Conservation (phyloP, 2,888 invertebrate genomes). For the Mesorhabditis belari region DNA sequence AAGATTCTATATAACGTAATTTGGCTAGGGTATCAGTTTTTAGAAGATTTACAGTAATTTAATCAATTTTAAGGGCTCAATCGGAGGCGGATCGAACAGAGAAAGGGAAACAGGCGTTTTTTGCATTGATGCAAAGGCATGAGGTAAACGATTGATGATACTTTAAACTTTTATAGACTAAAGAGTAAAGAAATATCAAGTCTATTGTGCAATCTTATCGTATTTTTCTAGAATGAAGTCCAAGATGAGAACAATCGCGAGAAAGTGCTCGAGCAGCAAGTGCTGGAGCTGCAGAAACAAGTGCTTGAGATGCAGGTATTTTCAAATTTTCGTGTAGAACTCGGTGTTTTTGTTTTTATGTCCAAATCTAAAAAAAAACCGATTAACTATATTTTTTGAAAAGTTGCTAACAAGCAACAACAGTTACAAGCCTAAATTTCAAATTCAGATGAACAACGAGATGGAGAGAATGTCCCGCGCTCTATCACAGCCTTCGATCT, state of each 20-base stretch:
- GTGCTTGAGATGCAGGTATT: constrained; percentile 3
- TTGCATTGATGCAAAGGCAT: constrained; percentile 36
- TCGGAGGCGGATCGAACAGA: constrained; percentile 42
- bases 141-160: neutral
- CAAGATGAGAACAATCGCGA: neutral
- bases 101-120: constrained; percentile 50
- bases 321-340: neutral
- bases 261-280: constrained; percentile 1
- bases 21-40: neutral
- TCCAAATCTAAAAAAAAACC: too few species aligned
- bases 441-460: constrained; percentile 7
- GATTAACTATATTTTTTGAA: too few species aligned
- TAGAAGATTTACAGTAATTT: neutral
- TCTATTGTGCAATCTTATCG: too few species aligned
- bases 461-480: constrained; percentile 20
- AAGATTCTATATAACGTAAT: too few species aligned
- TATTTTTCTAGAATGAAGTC: neutral
- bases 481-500: constrained; percentile 31
- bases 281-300: constrained; percentile 9
- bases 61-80: constrained; percentile 31
- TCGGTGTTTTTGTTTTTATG: too few species aligned
- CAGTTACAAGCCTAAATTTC: too few species aligned
- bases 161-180: neutral
- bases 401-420: too few species aligned
- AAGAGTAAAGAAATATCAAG: constrained; percentile 18